Evolutionary conservation across 2,888 invertebrate species (phyloP).

Genomic region (Nineta flava): DNA sequence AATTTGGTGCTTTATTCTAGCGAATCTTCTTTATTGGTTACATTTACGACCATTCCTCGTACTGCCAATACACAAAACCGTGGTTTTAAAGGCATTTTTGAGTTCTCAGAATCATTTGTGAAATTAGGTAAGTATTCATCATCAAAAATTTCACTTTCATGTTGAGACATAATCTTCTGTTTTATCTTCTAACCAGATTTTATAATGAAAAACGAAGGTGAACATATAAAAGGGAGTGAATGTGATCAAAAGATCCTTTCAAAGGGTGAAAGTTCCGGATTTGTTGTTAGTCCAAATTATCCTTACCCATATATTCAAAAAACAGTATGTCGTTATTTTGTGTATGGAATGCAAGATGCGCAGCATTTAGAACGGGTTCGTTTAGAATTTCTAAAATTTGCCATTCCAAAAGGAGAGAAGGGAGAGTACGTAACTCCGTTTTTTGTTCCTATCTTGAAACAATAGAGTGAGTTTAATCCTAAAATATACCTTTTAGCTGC

Average conservation of each 20-base stretch:
- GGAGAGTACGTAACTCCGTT: constrained; percentile 52
- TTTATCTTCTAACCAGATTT: constrained; percentile 46
- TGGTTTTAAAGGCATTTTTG: constrained; percentile 96
- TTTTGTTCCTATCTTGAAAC: neutral
- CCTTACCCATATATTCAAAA: constrained; percentile 91
- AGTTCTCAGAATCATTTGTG: constrained; percentile 97
- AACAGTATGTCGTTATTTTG: constrained; percentile 93
- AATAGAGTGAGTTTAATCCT: neutral
- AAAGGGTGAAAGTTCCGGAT: constrained; percentile 81
- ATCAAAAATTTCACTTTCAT: neutral
- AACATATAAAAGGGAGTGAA: constrained; percentile 93
- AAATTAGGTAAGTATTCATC: constrained; percentile 63
- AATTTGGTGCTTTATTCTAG: constrained; percentile 92
- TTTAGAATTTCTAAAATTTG: constrained; percentile 75
- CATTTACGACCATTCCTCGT: constrained; percentile 81
- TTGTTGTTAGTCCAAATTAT: constrained; percentile 91
- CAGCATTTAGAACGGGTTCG: constrained; percentile 90
- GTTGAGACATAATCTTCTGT: neutral
- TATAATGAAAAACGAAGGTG: constrained; percentile 82
- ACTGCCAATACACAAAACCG: constrained; percentile 91
- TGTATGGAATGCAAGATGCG: constrained; percentile 95
- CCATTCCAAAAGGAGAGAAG: constrained; percentile 72
- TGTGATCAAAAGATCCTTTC: constrained; percentile 97
- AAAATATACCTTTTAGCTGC: constrained; percentile 38
- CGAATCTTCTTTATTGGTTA: constrained; percentile 75